These are phyloP conservation scores for Chionomys nivalis DNA, from an alignment of 2,113 vertebrate species.

Conservation along the genomic window DNA sequence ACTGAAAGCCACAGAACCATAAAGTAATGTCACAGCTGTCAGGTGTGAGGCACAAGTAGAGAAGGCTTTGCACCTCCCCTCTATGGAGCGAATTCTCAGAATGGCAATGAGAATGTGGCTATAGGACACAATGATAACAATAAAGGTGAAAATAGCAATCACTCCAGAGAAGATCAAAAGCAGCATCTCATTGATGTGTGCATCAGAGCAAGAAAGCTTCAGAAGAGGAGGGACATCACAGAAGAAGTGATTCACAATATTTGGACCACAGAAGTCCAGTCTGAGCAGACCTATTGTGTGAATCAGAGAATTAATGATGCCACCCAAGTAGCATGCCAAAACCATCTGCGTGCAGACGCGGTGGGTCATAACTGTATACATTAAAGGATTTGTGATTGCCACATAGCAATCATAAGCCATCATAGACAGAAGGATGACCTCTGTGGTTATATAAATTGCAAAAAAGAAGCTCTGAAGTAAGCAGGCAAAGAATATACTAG, in stretches of 20 bases:
- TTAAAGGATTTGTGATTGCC: constrained; percentile 70
- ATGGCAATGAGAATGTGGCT: constrained; percentile 55
- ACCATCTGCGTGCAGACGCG: constrained; percentile 43
- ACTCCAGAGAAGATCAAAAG: constrained; percentile 65
- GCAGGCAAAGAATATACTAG: constrained; percentile 50
- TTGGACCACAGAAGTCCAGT: constrained; percentile 72
- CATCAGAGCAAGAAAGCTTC: constrained; percentile 70
- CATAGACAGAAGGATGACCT: constrained; percentile 62
- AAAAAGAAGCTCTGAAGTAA: constrained; percentile 72
- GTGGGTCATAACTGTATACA: constrained; percentile 68
- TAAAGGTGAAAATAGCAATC: constrained; percentile 64
- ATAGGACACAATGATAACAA: constrained; percentile 63
- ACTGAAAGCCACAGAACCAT: constrained; percentile 72
- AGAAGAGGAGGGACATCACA: constrained; percentile 73
- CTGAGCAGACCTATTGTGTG: constrained; percentile 66
- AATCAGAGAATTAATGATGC: constrained; percentile 66
- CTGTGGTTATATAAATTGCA: constrained; percentile 57
- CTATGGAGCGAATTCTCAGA: constrained; percentile 5
- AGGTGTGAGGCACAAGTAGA: constrained; percentile 75
- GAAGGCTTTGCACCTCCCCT: constrained; percentile 8
- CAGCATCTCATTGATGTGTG: constrained; percentile 61
- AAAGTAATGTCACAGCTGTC: constrained; percentile 67
- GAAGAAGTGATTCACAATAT: constrained; percentile 73
- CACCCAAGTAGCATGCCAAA: constrained; percentile 47
- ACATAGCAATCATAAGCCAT: constrained; percentile 76